Evolutionary conservation across 2,797 vertebrate species (phyloP), one percentile per base, ranked within the genome.

Genomic region (Echiichthys vipera): DNA sequence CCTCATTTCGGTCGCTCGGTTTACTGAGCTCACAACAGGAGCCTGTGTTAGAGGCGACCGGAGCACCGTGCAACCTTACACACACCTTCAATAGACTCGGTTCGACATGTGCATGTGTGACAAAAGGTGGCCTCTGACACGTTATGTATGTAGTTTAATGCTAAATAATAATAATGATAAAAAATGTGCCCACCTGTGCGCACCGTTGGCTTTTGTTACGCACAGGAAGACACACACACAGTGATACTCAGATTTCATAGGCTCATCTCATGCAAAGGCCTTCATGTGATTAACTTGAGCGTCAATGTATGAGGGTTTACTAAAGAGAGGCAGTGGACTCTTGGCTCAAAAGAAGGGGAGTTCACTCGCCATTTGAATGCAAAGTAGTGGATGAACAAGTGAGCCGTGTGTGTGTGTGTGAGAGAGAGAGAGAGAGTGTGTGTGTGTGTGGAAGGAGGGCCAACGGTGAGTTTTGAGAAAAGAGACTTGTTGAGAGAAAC

Each of bases 341-440:
- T 71, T 86, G 84, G 83, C 84, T 88, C 78, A 84, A 92, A 93
- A 91, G 89, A 88, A 87, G 72, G 88, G 88, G 89, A 88, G 89
- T 94, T 91, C 90, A 88, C 89, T 92, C 91, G 82, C 93, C 88
- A 92, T 95, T 94, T 93, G 94, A 95, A 95, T 95, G 93, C 91
- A 93, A 95, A 95, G 91, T 91, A 92, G 91, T 71, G 63, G 88
- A 89, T 91, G 93, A 94, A 94, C 93, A 94, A 94, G 90, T 92
- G 84, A 90, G 89, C 84, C 88, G 89, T 93, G 92, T 92, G 84
- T 83, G 85, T 83, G 81, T 67, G 76, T 72, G 78, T 71, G 75
- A 74, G 71, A 68, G 78, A 66, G 76, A 66, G 78, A 70, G 81
- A 43, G 75, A 47, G 63, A 34, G 74, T 63, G 77, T 56, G 61